Evolutionary conservation across 1,140 invertebrate genomes (phyloP), one percentile per base, ranked within the genome.

Genomic region (Aradophagus sp.): DNA sequence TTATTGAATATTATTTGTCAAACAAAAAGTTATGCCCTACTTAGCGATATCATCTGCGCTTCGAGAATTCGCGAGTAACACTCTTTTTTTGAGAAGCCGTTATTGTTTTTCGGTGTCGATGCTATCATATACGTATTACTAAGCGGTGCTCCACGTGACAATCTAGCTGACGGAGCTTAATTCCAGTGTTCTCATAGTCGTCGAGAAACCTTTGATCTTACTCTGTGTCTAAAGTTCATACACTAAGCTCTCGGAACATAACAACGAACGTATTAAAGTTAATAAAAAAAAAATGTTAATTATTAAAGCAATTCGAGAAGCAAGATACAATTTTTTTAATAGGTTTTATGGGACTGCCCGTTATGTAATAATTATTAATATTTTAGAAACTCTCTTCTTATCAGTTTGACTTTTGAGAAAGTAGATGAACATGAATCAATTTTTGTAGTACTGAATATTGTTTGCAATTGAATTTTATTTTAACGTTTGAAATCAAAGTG

Each of bases 111-210:
- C 26, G 14, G 59, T 55, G 59, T 68, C 71, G 71, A 68, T 74
- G 55, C n/a, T 66, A 74, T 74, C 71, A 48, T 36, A 20, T 26
- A 41, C 41, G 29, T 65, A 50, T 67, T 65, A 65, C 35, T 34
- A 16, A 68, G 53, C 29, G 69, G 69, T 70, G 47, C 56, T 63
- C 47, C 2, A 27, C 23, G 15, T 14, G 14, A 26, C n/a, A 56
- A 69, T 69, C 32, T 55, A 72, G 73, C 73, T 75, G 73, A 75
- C 73, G 20, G 31, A 66, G 69, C 67, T 74, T 67, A 70, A 74
- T 59, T 72, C 48, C 32, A 66, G 48, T 58, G 20, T 39, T 10
- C 55, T 62, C 61, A 48, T 19, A 11, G 44, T 62, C 12, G 58
- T 38, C 50, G 56, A 45, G 53, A 68, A 69, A 61, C 48, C 73